phyloP scores from a whole-genome alignment of 1,140 invertebrate genomes.

The Drosophila jambulina region DNA sequence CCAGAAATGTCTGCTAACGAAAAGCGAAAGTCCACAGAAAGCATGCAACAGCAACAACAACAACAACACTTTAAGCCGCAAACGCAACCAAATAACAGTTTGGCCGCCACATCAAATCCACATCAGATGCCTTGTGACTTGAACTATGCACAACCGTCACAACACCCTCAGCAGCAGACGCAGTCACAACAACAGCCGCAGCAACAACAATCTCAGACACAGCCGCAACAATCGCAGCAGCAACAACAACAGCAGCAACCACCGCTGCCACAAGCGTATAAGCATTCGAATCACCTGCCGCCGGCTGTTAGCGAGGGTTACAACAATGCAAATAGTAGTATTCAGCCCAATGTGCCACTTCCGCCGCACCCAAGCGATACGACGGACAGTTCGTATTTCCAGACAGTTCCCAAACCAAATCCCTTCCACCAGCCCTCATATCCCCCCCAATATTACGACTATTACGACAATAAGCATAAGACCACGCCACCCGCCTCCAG shows the following conservation, averaged over 20 bases:
- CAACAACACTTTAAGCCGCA: slow-evolving; percentile 51
- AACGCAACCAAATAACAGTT: slow-evolving; percentile 49
- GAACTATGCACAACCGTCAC: slow-evolving; percentile 50
- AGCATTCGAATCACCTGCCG: slow-evolving; percentile 62
- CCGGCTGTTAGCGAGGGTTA: slow-evolving; percentile 39
- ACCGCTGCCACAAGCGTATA: slow-evolving; percentile 41
- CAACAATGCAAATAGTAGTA: slow-evolving; percentile 59
- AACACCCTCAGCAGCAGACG: slow-evolving; percentile 15
- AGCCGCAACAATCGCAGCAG: slow-evolving; percentile 9
- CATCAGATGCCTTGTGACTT: slow-evolving; percentile 60
- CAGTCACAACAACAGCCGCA: slow-evolving; percentile 25
- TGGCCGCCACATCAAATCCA: slow-evolving; percentile 22
- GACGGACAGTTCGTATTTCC: slow-evolving; percentile 63
- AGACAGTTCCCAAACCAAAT: slow-evolving; percentile 42
- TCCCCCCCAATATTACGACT: slow-evolving; percentile 76
- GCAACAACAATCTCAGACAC: slow-evolving; percentile 15
- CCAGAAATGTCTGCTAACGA: slow-evolving; percentile 19
- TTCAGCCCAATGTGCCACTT: slow-evolving; percentile 60
- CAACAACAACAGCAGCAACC: slow-evolving; percentile 21
- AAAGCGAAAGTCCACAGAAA: slow-evolving; percentile 28
- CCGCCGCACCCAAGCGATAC: slow-evolving; percentile 41
- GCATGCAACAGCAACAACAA: slow-evolving; percentile 15
- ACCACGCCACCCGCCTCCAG: slow-evolving; percentile 42
- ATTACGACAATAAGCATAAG: slow-evolving; percentile 77
- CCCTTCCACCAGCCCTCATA: slow-evolving; percentile 66